Evolutionary conservation across 2,113 vertebrate species (phyloP), one percentile per base, ranked within the genome.

Genomic region (Hymenochirus boettgeri): DNA sequence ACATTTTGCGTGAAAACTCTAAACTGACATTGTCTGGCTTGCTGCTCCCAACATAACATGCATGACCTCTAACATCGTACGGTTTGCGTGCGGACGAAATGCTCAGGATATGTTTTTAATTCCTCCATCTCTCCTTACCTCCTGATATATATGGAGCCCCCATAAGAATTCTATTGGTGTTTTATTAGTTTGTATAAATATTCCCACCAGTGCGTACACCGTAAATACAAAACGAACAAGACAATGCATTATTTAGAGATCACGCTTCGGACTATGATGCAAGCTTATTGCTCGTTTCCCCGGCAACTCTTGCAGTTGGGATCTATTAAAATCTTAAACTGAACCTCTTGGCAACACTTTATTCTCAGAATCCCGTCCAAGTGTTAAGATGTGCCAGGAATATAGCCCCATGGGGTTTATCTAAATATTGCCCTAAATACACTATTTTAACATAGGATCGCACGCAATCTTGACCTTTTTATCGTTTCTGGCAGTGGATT

Each of bases 71-170:
- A 35, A 42, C n/a, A n/a, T n/a, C 12, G 7, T 19, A 22, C 21
- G 11, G 46, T 48, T 48, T 48, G 22, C 11, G 9, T 22, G 46
- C 46, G 22, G 18, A 21, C 10, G 11, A 23, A 47, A 47, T 22
- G 19, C 19, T 47, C 5, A 6, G 19, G 45, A 47, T 47, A 65
- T 65, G 57, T 60, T 13, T 51, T 69, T 35, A 60, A 59, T 51
- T 17, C 12, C 27, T 52, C 26, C 33, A 26, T 18, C 26, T 5
- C 1, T 4, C 17, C 11, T 10, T 24, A 22, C 23, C 27, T 5
- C 7, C 15, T 42, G 5, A 31, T 5, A 6, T 39, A 11, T 39
- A 23, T 17, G 25, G 22, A 35, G 61, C 48, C 22, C 61, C 26
- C 42, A 48, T 33, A 25, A 39, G 46, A 58, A 52, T 37, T 6